Conservation (phyloP, 2,113 vertebrate species). For the Leucosticte australis region DNA sequence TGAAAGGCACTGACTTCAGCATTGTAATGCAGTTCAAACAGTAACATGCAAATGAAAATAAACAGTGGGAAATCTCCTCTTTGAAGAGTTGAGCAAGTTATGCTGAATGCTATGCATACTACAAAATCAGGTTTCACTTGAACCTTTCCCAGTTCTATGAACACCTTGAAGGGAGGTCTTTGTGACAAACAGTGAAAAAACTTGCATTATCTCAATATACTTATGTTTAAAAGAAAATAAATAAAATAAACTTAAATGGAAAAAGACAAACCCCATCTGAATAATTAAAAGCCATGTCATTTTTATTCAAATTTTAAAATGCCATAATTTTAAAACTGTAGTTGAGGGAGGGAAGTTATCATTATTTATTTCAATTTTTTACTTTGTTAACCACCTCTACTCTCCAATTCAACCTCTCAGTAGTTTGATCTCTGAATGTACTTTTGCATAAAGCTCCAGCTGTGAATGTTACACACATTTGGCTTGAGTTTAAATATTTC, state of each 20-base stretch:
- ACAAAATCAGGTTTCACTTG: not conserved
- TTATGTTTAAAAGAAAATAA: not conserved
- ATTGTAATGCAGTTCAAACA: not conserved
- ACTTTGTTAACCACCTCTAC: not conserved
- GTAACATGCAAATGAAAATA: not conserved
- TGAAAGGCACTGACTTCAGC: not conserved
- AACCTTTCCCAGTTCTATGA: not conserved
- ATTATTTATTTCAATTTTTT: conserved; percentile 8
- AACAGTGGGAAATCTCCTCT: not conserved
- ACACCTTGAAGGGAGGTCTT: not conserved
- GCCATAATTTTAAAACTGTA: not conserved
- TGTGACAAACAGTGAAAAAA: not conserved
- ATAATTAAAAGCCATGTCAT: not conserved
- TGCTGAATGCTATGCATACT: not conserved
- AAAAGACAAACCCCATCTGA: not conserved
- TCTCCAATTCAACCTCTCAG: conserved; percentile 3
- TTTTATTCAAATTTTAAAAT: not conserved
- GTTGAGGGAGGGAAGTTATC: not conserved
- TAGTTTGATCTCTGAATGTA: conserved; percentile 44
- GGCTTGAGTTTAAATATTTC: conserved; percentile 76
- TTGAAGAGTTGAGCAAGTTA: not conserved
- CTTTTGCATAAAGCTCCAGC: conserved; percentile 43
- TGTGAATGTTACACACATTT: conserved; percentile 51
- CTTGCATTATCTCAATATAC: not conserved
- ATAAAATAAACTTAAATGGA: not conserved